Conservation (phyloP, 2,888 invertebrate species). For the Diadromus collaris region DNA sequence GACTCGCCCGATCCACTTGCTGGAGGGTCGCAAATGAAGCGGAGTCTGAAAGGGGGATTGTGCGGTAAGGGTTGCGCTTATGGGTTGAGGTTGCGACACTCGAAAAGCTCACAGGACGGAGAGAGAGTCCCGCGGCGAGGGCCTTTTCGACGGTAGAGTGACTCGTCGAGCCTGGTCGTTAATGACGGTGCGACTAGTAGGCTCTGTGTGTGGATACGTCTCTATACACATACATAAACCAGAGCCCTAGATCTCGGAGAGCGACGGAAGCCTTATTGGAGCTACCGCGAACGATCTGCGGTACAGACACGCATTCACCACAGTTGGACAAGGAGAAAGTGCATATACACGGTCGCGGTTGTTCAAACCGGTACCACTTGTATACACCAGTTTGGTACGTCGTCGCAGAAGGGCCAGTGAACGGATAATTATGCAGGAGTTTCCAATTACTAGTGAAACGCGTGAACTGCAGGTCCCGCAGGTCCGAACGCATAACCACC, state of each 20-base stretch:
- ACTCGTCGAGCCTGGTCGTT: slow-evolving; percentile 59
- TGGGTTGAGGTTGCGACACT: slow-evolving; percentile 56
- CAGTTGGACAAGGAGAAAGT: slow-evolving; percentile 66
- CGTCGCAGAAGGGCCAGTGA: slow-evolving; percentile 36
- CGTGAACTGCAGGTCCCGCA: slow-evolving; percentile 29
- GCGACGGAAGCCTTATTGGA: slow-evolving; percentile 40
- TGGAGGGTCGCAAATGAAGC: slow-evolving; percentile 62
- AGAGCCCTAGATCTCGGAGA: slow-evolving; percentile 35
- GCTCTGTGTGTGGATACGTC: slow-evolving; percentile 7
- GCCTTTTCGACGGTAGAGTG: slow-evolving; percentile 36
- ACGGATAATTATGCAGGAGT: slow-evolving; percentile 74
- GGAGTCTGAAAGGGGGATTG: slow-evolving; percentile 29
- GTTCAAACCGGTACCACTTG: slow-evolving; percentile 17
- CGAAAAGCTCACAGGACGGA: slow-evolving; percentile 57
- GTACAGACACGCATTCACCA: neutral
- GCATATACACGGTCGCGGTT: slow-evolving; percentile 26
- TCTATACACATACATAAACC: slow-evolving; percentile 7
- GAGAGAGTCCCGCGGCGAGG: slow-evolving; percentile 27
- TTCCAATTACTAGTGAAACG: slow-evolving; percentile 72
- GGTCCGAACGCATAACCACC: slow-evolving; percentile 8
- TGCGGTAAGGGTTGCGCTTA: slow-evolving; percentile 59
- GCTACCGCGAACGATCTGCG: slow-evolving; percentile 42
- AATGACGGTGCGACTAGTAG: slow-evolving; percentile 56
- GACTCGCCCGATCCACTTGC: slow-evolving; percentile 42
- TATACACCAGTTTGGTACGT: neutral